These are phyloP conservation scores for Suillia variegata DNA, from an alignment of 2,888 invertebrate species.

Conservation along the genomic window DNA sequence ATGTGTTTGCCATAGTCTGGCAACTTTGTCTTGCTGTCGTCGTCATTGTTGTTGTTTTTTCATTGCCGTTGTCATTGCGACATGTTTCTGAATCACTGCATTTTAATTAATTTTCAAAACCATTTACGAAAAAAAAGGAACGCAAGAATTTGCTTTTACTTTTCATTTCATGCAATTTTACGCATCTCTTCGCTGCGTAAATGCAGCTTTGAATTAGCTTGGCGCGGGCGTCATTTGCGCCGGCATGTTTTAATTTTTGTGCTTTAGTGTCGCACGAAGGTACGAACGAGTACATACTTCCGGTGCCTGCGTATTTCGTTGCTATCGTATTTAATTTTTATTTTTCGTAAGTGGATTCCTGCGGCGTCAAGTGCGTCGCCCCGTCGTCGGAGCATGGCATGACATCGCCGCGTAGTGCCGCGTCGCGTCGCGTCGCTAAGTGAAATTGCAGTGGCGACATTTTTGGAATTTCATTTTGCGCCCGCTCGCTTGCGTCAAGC, in stretches of 20 bases:
- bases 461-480: not conserved
- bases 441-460: too few relatives aligned
- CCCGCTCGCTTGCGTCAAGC: not conserved
- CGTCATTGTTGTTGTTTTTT: conserved; percentile 6
- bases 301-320: too few relatives aligned
- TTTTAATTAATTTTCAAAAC: not conserved
- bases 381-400: not conserved
- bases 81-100: not conserved
- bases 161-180: too few relatives aligned
- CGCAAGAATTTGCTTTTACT: too few relatives aligned
- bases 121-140: too few relatives aligned
- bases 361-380: not conserved
- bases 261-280: too few relatives aligned
- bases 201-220: too few relatives aligned
- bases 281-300: too few relatives aligned
- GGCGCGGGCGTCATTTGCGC: too few relatives aligned
- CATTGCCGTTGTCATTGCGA: not conserved
- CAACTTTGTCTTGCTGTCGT: not conserved
- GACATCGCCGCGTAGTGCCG: not conserved
- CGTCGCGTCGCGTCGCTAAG: not conserved
- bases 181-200: too few relatives aligned
- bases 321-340: not conserved
- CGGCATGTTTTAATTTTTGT: too few relatives aligned
- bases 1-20: too few relatives aligned
- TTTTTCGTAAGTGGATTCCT: not conserved